These are phyloP conservation scores for Spondyliosoma cantharus DNA, from an alignment of 2,797 vertebrate species.

Conservation along the genomic window DNA sequence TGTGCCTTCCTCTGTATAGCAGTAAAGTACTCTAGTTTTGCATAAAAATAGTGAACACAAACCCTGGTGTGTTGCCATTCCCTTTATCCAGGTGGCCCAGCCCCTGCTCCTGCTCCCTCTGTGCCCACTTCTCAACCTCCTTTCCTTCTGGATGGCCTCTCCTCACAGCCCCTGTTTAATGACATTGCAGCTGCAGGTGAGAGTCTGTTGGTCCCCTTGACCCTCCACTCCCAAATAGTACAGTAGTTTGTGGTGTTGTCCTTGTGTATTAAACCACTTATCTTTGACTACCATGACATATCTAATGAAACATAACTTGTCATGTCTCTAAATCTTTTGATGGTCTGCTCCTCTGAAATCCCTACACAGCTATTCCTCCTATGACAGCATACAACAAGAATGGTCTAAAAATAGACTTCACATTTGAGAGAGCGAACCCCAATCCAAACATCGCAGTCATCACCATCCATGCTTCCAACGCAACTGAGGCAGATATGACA, in stretches of 20 bases:
- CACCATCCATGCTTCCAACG: constrained; percentile 98
- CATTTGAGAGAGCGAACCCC: constrained; percentile 97
- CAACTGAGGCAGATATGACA: constrained; percentile 96
- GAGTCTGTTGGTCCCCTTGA: constrained; percentile 28
- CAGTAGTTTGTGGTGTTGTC: constrained; percentile 19
- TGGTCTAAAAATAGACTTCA: constrained; percentile 99
- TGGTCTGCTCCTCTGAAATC: constrained; percentile 32
- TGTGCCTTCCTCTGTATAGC: neutral
- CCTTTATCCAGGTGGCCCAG: constrained; percentile 83
- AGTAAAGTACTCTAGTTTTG: neutral
- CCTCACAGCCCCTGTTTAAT: constrained; percentile 94
- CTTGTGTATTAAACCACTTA: constrained; percentile 7
- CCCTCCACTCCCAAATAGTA: constrained; percentile 6
- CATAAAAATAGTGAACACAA: constrained; percentile 10
- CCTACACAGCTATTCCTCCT: constrained; percentile 90
- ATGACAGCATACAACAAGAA: constrained; percentile 99
- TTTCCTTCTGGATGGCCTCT: constrained; percentile 95
- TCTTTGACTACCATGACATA: neutral
- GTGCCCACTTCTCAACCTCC: constrained; percentile 89
- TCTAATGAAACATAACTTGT: neutral
- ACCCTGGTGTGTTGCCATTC: constrained; percentile 58
- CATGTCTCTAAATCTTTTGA: constrained; percentile 10
- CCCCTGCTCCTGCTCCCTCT: constrained; percentile 86
- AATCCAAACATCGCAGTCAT: constrained; percentile 98
- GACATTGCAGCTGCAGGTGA: constrained; percentile 91